Percentiles rank a stretch among this genome's conserved stretches.
Conservation (phyloP, 2,888 invertebrate species). For the Chouioia cunea region DNA sequence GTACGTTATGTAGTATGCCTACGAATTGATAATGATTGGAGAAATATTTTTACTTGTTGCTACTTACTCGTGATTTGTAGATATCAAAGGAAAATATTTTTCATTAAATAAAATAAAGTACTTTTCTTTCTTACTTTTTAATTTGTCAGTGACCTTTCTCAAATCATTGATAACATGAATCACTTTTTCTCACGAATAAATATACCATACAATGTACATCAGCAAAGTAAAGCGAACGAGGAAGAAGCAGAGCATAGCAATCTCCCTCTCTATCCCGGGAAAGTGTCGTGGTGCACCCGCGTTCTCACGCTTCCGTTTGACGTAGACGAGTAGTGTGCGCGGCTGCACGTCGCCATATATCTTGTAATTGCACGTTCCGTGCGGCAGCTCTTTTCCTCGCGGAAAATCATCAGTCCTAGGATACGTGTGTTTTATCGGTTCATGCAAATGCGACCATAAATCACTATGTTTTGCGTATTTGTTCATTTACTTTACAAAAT, state of each 20-base stretch:
- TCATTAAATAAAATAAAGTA: too few relatives aligned
- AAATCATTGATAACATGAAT: too few relatives aligned
- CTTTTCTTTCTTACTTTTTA: not conserved
- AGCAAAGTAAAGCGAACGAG: not conserved
- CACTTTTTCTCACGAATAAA: too few relatives aligned
- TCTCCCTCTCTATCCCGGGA: not conserved
- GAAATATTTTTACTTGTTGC: too few relatives aligned
- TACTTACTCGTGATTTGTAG: too few relatives aligned
- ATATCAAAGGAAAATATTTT: too few relatives aligned
- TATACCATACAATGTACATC: too few relatives aligned
- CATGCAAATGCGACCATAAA: conserved; percentile 21
- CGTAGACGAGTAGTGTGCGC: conserved; percentile 36
- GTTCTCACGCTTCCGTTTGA: conserved; percentile 57
- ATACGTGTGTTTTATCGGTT: conserved; percentile 27
- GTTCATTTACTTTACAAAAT: conserved; percentile 18
- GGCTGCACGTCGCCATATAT: conserved; percentile 52
- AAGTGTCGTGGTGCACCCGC: conserved; percentile 31
- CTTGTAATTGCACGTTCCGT: conserved; percentile 54
- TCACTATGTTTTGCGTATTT: not conserved
- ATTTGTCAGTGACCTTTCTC: conserved; percentile 13
- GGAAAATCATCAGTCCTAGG: conserved; percentile 15
- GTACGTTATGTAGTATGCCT: too few relatives aligned
- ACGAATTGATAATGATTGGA: too few relatives aligned
- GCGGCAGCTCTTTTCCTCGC: conserved; percentile 5
- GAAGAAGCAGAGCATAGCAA: not conserved